phyloP scores from a whole-genome alignment of 2,888 invertebrate species.

The Trypoxylon attenuatum region DNA sequence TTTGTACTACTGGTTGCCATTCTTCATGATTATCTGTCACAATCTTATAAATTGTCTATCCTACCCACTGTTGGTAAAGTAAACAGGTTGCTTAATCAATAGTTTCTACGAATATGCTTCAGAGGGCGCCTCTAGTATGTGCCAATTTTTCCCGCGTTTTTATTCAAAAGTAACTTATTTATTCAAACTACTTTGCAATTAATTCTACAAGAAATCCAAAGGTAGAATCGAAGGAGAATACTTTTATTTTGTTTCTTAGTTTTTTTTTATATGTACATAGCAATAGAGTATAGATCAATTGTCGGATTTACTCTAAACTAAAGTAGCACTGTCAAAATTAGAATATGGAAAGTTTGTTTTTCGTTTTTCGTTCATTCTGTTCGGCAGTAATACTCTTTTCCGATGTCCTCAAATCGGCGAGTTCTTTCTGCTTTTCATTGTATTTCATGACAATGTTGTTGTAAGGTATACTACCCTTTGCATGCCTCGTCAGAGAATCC shows the following conservation, averaged over 20 bases:
- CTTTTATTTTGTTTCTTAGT: constrained; percentile 12
- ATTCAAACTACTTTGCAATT: too few relatives aligned
- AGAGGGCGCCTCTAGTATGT: too few relatives aligned
- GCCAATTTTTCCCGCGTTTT: too few relatives aligned
- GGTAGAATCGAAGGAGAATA: neutral
- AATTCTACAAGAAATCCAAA: neutral
- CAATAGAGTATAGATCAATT: constrained; percentile 8
- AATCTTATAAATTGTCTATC: neutral
- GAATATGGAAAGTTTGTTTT: constrained; percentile 86
- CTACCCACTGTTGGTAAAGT: too few relatives aligned
- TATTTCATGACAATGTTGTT: constrained; percentile 80
- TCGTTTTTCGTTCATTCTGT: constrained; percentile 83
- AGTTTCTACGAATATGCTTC: too few relatives aligned
- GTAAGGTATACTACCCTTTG: constrained; percentile 78
- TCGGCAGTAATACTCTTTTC: constrained; percentile 82
- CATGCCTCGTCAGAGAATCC: constrained; percentile 80
- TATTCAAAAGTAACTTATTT: too few relatives aligned
- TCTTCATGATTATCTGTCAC: neutral
- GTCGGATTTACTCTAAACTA: neutral
- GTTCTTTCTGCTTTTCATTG: constrained; percentile 78
- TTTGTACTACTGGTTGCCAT: too few relatives aligned
- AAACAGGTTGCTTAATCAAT: too few relatives aligned
- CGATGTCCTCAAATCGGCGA: constrained; percentile 78
- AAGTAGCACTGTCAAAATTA: constrained; percentile 75
- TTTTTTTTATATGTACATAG: constrained; percentile 29